These are phyloP conservation scores for Drosophila santomea DNA, from an alignment of 1,140 invertebrate species.

Conservation along the genomic window DNA sequence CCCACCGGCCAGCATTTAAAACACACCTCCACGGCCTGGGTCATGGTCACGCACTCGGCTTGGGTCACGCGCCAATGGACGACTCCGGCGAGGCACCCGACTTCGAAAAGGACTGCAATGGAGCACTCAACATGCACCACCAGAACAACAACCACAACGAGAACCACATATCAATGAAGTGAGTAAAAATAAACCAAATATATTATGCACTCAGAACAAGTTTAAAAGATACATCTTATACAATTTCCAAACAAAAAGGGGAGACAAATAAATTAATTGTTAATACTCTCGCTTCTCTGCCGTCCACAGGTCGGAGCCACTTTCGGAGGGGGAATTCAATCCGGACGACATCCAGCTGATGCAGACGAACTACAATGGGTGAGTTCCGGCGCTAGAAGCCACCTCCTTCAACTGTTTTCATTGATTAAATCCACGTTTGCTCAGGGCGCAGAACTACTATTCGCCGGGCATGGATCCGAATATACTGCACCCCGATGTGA, in stretches of 20 bases:
- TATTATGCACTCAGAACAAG: no score
- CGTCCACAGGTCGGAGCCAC: constrained; percentile 70
- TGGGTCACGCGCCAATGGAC: constrained; percentile 48
- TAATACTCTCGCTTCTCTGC: background rate
- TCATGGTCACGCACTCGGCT: constrained; percentile 22
- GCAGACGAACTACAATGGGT: constrained; percentile 84
- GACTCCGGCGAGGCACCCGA: constrained; percentile 55
- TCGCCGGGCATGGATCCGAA: constrained; percentile 76
- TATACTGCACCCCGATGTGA: constrained; percentile 81
- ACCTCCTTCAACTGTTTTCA: background rate
- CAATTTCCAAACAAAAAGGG: no score
- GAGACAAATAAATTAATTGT: no score
- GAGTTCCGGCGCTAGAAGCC: constrained; percentile 11
- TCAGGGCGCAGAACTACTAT: constrained; percentile 77
- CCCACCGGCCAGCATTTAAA: constrained; percentile 44
- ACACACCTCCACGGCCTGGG: constrained; percentile 36
- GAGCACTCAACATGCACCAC: constrained; percentile 74
- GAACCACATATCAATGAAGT: constrained; percentile 83
- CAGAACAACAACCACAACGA: constrained; percentile 59
- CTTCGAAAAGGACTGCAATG: constrained; percentile 78
- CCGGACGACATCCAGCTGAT: constrained; percentile 82
- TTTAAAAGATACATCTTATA: no score
- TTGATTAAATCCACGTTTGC: background rate
- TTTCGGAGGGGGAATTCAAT: constrained; percentile 81
- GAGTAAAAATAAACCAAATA: constrained; percentile 35